phyloP scores from a whole-genome alignment of 2,888 invertebrate species.

The Melangyna quadrimaculata region DNA sequence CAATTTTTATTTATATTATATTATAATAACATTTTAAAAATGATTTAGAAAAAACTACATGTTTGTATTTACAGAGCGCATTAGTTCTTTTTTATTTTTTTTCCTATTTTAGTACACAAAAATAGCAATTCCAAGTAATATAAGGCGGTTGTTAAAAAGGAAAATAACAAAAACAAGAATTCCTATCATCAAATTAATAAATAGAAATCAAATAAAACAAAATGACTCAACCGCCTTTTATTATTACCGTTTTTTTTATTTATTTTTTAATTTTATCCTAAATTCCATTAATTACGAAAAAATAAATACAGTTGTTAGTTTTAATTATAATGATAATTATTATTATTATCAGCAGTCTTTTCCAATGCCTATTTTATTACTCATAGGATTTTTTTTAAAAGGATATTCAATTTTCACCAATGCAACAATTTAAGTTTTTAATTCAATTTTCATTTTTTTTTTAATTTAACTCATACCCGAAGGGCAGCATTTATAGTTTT shows the following conservation, averaged over 20 bases:
- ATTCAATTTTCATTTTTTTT: not conserved
- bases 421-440: not conserved
- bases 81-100: not conserved
- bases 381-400: not conserved
- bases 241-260: not conserved
- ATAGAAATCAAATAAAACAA: not conserved
- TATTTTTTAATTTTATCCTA: not conserved
- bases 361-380: constrained; percentile 51
- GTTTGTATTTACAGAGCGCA: not conserved
- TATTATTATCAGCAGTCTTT: constrained; percentile 55
- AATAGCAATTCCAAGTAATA: not conserved
- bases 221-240: not conserved
- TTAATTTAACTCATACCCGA: constrained; percentile 19
- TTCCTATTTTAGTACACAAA: not conserved
- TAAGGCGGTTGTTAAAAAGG: not conserved
- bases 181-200: not conserved
- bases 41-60: not conserved
- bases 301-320: constrained; percentile 15
- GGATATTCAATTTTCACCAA: not conserved
- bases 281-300: not conserved
- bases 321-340: constrained; percentile 6
- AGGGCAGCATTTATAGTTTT: constrained; percentile 36
- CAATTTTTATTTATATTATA: not conserved
- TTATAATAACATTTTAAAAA: not conserved
- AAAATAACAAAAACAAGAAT: not conserved